A percentile compares a stretch with the other conserved stretches of the same genome.
phyloP scores from a whole-genome alignment of 2,113 vertebrate genomes.

The Atrichornis clamosus region DNA sequence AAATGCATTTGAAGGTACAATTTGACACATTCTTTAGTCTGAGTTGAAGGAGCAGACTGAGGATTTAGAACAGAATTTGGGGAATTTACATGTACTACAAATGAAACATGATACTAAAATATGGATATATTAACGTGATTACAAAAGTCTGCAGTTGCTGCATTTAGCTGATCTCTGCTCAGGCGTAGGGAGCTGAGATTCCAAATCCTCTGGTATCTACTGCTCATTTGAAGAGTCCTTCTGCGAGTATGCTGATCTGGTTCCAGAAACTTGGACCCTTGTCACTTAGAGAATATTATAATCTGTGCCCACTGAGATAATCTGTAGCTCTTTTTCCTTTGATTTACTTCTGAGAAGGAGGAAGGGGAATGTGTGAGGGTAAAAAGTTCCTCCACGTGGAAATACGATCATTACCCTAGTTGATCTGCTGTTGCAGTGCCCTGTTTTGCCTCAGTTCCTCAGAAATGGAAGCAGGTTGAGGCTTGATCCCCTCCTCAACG shows the following conservation, averaged over 20 bases:
- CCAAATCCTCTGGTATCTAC: not conserved
- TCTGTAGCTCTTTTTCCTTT: not conserved
- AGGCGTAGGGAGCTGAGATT: not conserved
- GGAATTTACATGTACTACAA: not conserved
- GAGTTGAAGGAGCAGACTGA: not conserved
- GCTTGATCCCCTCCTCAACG: not conserved
- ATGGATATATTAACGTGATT: not conserved
- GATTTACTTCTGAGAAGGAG: not conserved
- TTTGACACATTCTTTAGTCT: not conserved
- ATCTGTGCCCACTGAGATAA: not conserved
- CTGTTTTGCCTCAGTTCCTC: not conserved
- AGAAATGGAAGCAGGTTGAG: not conserved
- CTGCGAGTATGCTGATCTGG: not conserved
- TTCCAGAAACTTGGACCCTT: not conserved
- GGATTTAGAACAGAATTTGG: not conserved
- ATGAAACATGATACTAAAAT: not conserved
- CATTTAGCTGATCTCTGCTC: not conserved
- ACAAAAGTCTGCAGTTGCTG: not conserved
- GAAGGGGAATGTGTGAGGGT: not conserved
- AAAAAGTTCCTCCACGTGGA: not conserved
- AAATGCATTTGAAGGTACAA: not conserved
- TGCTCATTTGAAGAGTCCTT: not conserved
- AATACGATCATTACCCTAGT: not conserved
- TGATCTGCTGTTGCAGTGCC: not conserved
- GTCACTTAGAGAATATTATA: not conserved